A percentile compares a stretch with the other conserved stretches of the same genome.
These are phyloP conservation scores for Arnoldichthys spilopterus DNA, from an alignment of 2,797 vertebrate genomes.

Conservation along the genomic window DNA sequence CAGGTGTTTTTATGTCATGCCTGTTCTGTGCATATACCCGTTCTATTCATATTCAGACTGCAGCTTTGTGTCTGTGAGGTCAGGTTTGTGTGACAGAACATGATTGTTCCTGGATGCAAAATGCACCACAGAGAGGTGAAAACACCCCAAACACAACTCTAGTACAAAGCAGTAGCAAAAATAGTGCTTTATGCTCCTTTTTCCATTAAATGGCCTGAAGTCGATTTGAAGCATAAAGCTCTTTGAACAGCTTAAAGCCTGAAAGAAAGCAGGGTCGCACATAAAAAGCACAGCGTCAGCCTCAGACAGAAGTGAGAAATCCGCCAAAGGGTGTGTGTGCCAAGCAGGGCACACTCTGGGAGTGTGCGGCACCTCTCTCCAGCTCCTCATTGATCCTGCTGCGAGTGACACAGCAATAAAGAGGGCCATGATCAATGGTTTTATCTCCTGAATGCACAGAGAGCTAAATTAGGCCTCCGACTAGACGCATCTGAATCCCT, in stretches of 20 bases:
- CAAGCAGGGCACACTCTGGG: conserved; percentile 33
- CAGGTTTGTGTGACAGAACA: background rate
- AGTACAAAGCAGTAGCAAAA: background rate
- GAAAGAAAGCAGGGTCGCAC: background rate
- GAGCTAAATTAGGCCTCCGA: conserved; percentile 54
- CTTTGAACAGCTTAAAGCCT: background rate
- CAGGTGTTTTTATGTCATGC: too few species aligned
- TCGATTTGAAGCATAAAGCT: background rate
- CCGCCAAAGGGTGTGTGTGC: conserved; percentile 20
- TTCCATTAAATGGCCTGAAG: background rate
- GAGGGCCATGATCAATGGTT: conserved; percentile 49
- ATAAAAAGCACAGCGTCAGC: conserved; percentile 41
- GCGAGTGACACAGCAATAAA: conserved; percentile 52
- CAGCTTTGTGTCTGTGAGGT: background rate
- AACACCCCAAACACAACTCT: background rate
- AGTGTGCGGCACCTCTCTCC: conserved; percentile 30
- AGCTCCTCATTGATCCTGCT: conserved; percentile 38
- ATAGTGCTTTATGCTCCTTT: background rate
- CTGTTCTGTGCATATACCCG: too few species aligned
- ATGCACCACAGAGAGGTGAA: background rate
- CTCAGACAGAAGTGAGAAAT: conserved; percentile 33
- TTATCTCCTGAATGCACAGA: conserved; percentile 52
- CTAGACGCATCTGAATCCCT: conserved; percentile 42
- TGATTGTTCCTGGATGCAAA: background rate
- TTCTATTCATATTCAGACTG: background rate